Evolutionary conservation across 2,113 vertebrate species (phyloP), one percentile per base, ranked within the genome.

Genomic region (Triplophysa dalaica): DNA sequence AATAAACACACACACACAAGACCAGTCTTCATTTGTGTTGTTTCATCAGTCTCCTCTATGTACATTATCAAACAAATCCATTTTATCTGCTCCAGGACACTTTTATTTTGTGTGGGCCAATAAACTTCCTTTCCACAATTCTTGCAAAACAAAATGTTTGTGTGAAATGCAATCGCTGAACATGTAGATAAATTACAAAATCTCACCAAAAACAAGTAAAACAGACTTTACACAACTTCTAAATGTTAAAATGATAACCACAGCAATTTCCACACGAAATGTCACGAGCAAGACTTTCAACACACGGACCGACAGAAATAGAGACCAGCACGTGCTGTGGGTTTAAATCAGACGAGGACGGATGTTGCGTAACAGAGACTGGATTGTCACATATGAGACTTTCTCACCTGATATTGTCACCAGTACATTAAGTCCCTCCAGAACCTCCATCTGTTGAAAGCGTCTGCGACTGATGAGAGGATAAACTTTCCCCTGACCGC

Each of bases 391-490:
- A 52, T 4, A 48, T 17, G 33, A 21, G 65, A 38, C 16, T 56
- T 41, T 38, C 33, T 90, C 93, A 98, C 97, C 97, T 89, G 97
- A 99, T 92, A 99, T 99, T 75, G 97, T 99, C 88, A 99, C 97
- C 84, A 99, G 92, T 45, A 99, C 97, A 29, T 99, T 99, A 77
- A 99, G 93, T 74, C 97, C 98, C 91, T 98, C 98, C 74, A 99
- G 93, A 50, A 99, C 98, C 67, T 99, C 97, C 97, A 99, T 99
- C 90, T 99, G 97, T 81, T 98, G 98, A 90, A 99, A 99, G 41
- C 98, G 92, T 22, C 98, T 92, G 69, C 97, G 88, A 87, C 92
- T 98, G 87, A 99, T 99, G 75, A 99, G 94, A 0, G 97, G 96
- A 87, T 99, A 99, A 45, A 99, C 98, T 78, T 99, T 99, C 41